phyloP scores from a whole-genome alignment of 2,888 invertebrate species.

The Apantesis nais region DNA sequence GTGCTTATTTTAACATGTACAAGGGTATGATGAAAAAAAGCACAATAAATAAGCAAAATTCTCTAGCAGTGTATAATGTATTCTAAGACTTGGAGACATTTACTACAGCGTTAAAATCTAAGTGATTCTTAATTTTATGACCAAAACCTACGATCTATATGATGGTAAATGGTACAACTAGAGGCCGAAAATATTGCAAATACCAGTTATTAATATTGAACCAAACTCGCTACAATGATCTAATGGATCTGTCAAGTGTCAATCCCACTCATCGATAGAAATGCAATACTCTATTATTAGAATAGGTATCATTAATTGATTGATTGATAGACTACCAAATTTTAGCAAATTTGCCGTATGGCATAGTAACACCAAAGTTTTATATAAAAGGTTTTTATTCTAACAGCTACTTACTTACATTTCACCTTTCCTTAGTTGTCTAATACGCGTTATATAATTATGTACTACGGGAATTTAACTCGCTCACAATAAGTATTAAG shows the following conservation, averaged over 20 bases:
- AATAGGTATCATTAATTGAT: not conserved
- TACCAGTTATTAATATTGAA: not conserved
- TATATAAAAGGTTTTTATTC: too few relatives aligned
- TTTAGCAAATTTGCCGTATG: not conserved
- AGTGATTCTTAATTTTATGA: not conserved
- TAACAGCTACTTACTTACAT: not conserved
- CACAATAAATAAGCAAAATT: too few relatives aligned
- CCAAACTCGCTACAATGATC: not conserved
- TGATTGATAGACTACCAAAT: conserved; percentile 1
- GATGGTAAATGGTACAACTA: not conserved
- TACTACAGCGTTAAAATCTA: too few relatives aligned
- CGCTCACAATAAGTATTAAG: not conserved
- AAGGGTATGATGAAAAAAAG: too few relatives aligned
- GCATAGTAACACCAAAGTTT: not conserved
- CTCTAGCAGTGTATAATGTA: too few relatives aligned
- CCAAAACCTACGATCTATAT: not conserved
- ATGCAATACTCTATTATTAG: not conserved
- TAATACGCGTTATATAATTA: not conserved
- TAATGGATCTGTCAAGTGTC: not conserved
- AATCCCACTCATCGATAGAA: not conserved
- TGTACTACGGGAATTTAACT: not conserved
- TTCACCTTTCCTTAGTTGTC: not conserved
- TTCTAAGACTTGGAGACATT: too few relatives aligned
- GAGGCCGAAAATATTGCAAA: not conserved
- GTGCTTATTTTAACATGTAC: too few relatives aligned